Evolutionary conservation across 2,797 vertebrate species (phyloP).

Genomic region (Zalophus californianus): DNA sequence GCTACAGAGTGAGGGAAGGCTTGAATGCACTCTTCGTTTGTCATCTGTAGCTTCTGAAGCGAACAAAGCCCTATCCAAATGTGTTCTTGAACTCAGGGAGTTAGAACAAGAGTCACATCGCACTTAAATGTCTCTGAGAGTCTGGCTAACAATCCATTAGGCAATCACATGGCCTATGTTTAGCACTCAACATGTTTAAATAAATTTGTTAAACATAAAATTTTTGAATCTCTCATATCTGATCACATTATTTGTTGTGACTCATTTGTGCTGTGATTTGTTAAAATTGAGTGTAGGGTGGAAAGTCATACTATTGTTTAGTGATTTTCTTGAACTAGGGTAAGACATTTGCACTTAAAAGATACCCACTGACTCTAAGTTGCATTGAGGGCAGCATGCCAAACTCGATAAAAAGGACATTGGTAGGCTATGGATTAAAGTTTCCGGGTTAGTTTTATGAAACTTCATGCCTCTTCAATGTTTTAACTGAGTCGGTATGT

Average conservation of each 20-base stretch:
- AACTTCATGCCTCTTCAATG: not conserved
- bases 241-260: not conserved
- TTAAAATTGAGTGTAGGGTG: not conserved
- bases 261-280: not conserved
- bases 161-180: not conserved
- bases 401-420: not conserved
- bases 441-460: not conserved
- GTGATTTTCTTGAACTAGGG: not conserved
- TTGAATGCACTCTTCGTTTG: not conserved
- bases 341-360: not conserved
- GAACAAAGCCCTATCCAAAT: rapidly evolving
- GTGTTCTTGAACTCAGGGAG: not conserved
- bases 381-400: not conserved
- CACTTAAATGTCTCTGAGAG: not conserved
- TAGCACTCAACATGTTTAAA: not conserved
- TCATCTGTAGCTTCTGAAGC: not conserved
- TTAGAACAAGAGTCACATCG: not conserved
- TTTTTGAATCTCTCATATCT: too few relatives aligned
- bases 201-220: not conserved
- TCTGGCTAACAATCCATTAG: not conserved
- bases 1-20: not conserved
- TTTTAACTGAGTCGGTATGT: not conserved
- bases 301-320: not conserved
- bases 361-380: not conserved
- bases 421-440: not conserved